Evolutionary conservation across 2,888 invertebrate genomes (phyloP).

Genomic region (Vanessa cardui): DNA sequence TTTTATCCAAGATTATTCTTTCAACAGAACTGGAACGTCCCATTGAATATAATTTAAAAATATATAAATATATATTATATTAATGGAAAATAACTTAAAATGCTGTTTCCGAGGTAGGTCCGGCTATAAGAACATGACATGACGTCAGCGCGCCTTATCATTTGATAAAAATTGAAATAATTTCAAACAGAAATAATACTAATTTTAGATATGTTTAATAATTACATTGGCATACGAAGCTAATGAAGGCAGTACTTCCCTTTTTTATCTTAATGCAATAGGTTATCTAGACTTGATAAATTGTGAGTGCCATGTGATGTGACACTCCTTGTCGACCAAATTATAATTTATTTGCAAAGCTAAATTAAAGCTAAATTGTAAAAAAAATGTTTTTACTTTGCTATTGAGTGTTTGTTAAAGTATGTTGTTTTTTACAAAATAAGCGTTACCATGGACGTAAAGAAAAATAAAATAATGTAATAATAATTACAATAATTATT

Average conservation of each 20-base stretch:
- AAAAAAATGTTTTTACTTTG: not conserved
- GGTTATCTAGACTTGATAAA: slow-evolving; percentile 77
- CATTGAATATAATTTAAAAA: not conserved
- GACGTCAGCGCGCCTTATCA: slow-evolving; percentile 68
- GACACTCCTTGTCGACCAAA: slow-evolving; percentile 74
- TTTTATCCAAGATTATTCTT: slow-evolving; percentile 44
- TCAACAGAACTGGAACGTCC: slow-evolving; percentile 9
- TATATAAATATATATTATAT: not conserved
- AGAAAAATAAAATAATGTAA: slow-evolving; percentile 20
- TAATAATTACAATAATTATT: slow-evolving; percentile 1
- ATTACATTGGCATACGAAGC: slow-evolving; percentile 54
- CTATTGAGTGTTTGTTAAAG: not conserved
- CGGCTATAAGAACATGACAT: slow-evolving; percentile 46
- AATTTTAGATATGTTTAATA: slow-evolving; percentile 44
- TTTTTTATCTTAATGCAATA: slow-evolving; percentile 76
- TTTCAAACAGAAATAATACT: slow-evolving; percentile 42
- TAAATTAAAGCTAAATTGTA: slow-evolving; percentile 4
- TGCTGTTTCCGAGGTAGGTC: slow-evolving; percentile 51
- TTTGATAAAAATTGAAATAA: slow-evolving; percentile 50
- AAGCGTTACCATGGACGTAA: slow-evolving; percentile 14
- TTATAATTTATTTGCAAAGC: slow-evolving; percentile 31
- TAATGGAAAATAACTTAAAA: slow-evolving; percentile 28
- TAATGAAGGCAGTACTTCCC: slow-evolving; percentile 72
- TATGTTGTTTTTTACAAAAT: slow-evolving; percentile 2
- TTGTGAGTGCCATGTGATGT: slow-evolving; percentile 77